Evolutionary conservation across 2,888 invertebrate species (phyloP), one percentile per base, ranked within the genome.

Genomic region (Drosophila kokeensis): DNA sequence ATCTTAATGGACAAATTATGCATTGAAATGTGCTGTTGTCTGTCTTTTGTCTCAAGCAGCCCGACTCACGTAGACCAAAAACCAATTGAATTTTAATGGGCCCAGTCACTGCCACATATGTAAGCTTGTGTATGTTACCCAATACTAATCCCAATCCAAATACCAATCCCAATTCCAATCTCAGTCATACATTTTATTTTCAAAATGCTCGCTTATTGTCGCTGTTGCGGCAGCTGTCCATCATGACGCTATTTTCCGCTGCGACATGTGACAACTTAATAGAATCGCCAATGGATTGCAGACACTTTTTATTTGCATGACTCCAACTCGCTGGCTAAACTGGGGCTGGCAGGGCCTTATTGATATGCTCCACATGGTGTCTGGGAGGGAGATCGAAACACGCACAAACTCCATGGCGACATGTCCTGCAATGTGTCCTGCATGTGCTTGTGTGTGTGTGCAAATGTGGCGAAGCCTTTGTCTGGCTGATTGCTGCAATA

Each of bases 71-170:
- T 87, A 76, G 42, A 50, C 69, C 42, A 74, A 86, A 24, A 82
- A 83, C 87, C 85, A 90, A 86, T 90, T 86, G 85, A 86, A 90
- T 90, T 86, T 90, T 81, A 89, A 86, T 90, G 82, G 77, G 65
- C 38, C n/a, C 45, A 49, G 53, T 45, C 15, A 15, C 50, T 59
- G 55, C 36, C 13, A n/a, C 36, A 21, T 24, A n/a, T n/a, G 42
- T 13, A 10, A 4, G 15, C 45, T 45, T 24, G 15, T 24, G 21
- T 8, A 45, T 45, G 1, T 36, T 15, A 11, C 34, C 6, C 38
- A 27, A 27, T 18, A 3, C 18, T 18, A 36, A 45, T 24, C 4
- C 13, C 7, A 45, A 45, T 45, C 1, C 42, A 11, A 42, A 42
- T 38, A 4, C 8, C 18, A 38, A 18, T 38, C 13, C 13, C 24